Conservation (phyloP, 2,113 vertebrate species). For the Tonatia bakeri region DNA sequence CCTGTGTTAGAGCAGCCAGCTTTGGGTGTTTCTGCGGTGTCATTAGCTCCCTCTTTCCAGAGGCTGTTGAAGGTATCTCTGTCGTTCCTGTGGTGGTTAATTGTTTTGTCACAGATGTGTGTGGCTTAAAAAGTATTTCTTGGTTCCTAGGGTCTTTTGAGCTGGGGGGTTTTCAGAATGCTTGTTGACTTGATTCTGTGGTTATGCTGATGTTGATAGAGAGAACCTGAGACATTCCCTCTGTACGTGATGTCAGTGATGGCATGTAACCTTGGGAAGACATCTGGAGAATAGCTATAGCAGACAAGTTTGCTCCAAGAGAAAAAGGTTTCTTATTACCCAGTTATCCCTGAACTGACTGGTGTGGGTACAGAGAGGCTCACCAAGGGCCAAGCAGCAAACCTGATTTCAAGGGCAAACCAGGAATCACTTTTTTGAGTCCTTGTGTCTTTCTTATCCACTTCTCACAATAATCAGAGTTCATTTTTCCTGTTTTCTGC, state of each 20-base stretch:
- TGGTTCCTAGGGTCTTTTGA: neutral
- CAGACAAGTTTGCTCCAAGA: neutral
- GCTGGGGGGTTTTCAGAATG: neutral
- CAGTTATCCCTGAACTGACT: neutral
- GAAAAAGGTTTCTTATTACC: neutral
- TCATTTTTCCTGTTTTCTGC: neutral
- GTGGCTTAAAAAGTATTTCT: neutral
- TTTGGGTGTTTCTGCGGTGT: neutral
- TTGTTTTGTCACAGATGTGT: neutral
- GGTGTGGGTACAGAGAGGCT: neutral
- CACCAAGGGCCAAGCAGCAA: neutral
- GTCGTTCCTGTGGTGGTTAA: neutral
- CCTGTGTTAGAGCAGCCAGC: neutral
- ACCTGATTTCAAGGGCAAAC: neutral
- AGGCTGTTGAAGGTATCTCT: neutral
- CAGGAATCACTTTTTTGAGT: neutral
- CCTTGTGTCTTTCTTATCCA: neutral
- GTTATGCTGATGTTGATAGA: neutral
- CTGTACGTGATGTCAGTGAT: neutral
- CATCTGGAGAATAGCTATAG: neutral
- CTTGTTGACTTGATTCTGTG: constrained; percentile 1
- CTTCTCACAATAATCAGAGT: neutral
- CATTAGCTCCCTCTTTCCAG: neutral
- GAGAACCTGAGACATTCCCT: neutral
- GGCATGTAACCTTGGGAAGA: neutral